Evolutionary conservation across 2,888 invertebrate species (phyloP).

Genomic region (Hanleya hanleyi): DNA sequence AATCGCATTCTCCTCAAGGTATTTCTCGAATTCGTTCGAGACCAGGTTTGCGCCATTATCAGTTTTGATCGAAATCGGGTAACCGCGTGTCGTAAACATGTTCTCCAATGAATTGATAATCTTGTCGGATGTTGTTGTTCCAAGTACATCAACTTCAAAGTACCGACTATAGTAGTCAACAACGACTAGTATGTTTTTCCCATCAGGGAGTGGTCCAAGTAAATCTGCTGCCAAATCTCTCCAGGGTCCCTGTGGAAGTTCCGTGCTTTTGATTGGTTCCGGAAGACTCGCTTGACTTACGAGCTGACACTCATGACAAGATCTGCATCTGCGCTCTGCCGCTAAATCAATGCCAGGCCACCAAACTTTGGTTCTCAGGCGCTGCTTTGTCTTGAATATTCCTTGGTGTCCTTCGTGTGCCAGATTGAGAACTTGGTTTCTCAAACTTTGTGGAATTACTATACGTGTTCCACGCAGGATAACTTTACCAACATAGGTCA

Average conservation of each 20-base stretch:
- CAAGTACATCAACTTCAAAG: constrained; percentile 11
- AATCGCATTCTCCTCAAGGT: constrained; percentile 30
- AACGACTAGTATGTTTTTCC: constrained; percentile 20
- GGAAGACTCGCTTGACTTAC: neutral
- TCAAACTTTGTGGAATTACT: constrained; percentile 31
- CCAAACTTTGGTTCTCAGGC: constrained; percentile 41
- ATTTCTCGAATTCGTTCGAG: constrained; percentile 24
- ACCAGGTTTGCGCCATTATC: constrained; percentile 42
- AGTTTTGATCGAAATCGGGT: constrained; percentile 29
- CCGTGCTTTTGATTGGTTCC: constrained; percentile 13
- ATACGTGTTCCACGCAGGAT: constrained; percentile 38
- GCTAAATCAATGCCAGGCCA: constrained; percentile 46
- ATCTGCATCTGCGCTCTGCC: constrained; percentile 17
- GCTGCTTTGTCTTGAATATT: constrained; percentile 22
- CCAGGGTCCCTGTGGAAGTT: constrained; percentile 26
- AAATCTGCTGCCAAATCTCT: constrained; percentile 26
- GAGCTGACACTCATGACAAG: constrained; percentile 35
- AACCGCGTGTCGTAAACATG: constrained; percentile 24
- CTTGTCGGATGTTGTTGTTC: neutral
- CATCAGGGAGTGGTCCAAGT: constrained; percentile 26
- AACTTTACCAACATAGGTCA: constrained; percentile 33
- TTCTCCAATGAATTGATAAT: neutral
- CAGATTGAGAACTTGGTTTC: constrained; percentile 25
- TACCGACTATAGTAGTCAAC: constrained; percentile 28
- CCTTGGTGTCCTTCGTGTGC: constrained; percentile 42